Evolutionary conservation across 2,888 invertebrate species (phyloP), one percentile per base, ranked within the genome.

Genomic region (Drosophila koepferae): DNA sequence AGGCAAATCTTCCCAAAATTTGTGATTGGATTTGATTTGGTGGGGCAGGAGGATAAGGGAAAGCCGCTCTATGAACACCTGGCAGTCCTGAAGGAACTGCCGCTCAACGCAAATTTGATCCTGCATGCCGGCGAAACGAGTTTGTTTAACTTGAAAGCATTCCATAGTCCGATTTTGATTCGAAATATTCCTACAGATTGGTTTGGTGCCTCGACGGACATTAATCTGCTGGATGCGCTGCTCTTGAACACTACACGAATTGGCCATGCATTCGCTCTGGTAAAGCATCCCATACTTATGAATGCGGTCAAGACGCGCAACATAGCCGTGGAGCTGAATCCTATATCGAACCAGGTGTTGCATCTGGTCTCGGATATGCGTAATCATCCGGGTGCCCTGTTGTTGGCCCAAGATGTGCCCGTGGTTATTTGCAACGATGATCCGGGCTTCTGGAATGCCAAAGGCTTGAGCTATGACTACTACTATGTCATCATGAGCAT

Each of bases 81-180:
- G 4, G 59, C 82, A 0, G 81, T 76, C 8, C 51, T 93, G 0
- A 80, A 72, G 36, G 69, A 86, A 9, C 63, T 92, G 20, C 92
- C 93, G 6, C 55, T 80, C 31, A 81, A 78, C n/a, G 89, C 95
- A 0, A 93, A 94, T 31, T 94, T 94, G 72, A 95, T 95, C 81
- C 95, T 96, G 64, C 96, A 96, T 77, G 95, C 96, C 0, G 96
- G 95, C 1, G 96, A 96, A 92, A 95, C 96, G 16, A 94, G 93
- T 93, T 63, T 73, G 81, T 73, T 20, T 2, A 2, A 28, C 1
- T 34, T 36, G 16, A 28, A 28, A 0, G 2, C 5, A 1, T n/a
- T 18, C 20, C n/a, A 2, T 12, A 16, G 7, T 1, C 4, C 12
- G 23, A 8, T 5, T 18, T 10, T 14, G 8, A 46, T 38, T 14